phyloP scores from a whole-genome alignment of 2,113 vertebrate genomes.

The Oreotrochilus melanogaster region DNA sequence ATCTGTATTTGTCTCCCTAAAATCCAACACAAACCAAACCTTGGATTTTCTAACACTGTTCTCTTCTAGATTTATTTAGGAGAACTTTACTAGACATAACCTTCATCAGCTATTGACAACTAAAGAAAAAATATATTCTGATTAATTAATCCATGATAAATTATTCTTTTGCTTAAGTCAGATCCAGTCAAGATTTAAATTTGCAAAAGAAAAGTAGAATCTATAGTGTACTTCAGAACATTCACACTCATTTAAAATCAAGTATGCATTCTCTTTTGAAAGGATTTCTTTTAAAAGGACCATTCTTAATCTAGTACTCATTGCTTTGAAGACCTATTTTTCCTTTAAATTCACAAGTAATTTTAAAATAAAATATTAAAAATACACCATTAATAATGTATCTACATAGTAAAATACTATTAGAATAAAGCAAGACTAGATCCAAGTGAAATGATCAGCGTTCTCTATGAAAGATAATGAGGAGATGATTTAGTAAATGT shows the following conservation, averaged over 20 bases:
- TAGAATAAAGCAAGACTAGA: background rate
- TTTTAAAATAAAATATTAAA: conserved; percentile 45
- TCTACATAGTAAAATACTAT: background rate
- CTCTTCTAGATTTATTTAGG: background rate
- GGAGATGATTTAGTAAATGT: background rate
- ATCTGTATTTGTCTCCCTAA: background rate
- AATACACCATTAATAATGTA: background rate
- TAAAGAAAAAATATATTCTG: background rate
- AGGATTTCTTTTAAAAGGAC: background rate
- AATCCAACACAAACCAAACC: background rate
- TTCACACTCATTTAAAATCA: background rate
- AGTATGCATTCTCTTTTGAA: background rate
- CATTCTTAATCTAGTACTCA: background rate
- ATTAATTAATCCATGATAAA: background rate
- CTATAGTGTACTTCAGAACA: background rate
- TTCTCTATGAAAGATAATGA: background rate
- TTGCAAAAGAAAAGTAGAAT: background rate
- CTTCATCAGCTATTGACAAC: background rate
- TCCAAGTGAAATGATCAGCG: background rate
- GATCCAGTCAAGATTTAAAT: background rate
- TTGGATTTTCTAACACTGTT: background rate
- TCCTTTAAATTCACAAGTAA: background rate
- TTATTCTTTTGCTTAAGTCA: background rate
- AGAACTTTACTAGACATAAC: background rate
- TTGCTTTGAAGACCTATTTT: background rate